Percentiles rank a stretch among this genome's conserved stretches.
phyloP scores from a whole-genome alignment of 2,888 invertebrate species.

The Mesochorus sp. region DNA sequence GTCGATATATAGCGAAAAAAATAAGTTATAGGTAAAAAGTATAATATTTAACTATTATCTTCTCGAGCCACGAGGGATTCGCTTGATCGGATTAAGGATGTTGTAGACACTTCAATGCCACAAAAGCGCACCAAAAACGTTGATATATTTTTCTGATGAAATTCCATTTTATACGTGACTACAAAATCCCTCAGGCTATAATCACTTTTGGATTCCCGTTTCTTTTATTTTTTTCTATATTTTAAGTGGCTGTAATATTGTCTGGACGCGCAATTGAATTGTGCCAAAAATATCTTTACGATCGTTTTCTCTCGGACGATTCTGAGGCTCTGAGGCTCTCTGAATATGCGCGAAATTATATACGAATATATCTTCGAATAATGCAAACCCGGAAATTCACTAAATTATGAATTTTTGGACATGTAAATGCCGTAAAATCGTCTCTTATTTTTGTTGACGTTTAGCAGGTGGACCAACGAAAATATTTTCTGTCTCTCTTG shows the following conservation, averaged over 20 bases:
- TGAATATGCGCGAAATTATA: too few species aligned
- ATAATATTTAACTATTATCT: neutral
- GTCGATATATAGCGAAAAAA: neutral
- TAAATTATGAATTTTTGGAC: too few species aligned
- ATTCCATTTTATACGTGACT: neutral
- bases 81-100: neutral
- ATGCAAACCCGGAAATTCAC: conserved; percentile 17
- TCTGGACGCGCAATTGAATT: conserved; percentile 28
- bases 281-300: conserved; percentile 53
- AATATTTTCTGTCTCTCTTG: too few species aligned
- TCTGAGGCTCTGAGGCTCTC: conserved; percentile 8
- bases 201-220: conserved; percentile 8
- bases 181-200: neutral
- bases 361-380: neutral
- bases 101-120: neutral
- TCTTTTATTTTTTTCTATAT: conserved; percentile 1
- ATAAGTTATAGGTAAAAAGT: neutral
- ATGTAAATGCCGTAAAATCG: too few species aligned
- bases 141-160: neutral
- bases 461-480: too few species aligned
- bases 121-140: neutral
- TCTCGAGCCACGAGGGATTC: neutral
- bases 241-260: conserved; percentile 32
- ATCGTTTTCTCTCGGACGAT: neutral
- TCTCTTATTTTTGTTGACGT: too few species aligned